Evolutionary conservation across 2,113 vertebrate genomes (phyloP).

Genomic region (Calypte anna): DNA sequence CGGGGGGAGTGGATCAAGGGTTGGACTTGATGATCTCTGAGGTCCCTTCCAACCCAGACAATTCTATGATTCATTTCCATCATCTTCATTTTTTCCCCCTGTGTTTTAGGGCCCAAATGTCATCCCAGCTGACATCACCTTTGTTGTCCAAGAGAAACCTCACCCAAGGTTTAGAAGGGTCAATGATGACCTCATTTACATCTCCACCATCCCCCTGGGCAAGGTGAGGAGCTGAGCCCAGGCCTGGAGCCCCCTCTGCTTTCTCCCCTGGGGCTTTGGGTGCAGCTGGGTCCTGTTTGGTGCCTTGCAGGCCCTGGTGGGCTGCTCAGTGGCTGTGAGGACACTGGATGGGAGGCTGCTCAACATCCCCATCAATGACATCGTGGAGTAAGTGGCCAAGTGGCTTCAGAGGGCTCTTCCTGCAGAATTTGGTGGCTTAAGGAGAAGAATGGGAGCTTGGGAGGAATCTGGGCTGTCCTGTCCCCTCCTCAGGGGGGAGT

Average conservation of each 20-base stretch:
- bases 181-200: conserved; percentile 80
- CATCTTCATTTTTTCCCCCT: neutral
- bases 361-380: conserved; percentile 90
- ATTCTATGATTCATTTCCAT: neutral
- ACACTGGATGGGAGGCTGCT: conserved; percentile 90
- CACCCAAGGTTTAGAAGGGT: conserved; percentile 83
- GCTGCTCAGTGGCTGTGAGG: conserved; percentile 85
- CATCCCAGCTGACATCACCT: conserved; percentile 92
- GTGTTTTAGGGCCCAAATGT: conserved; percentile 85
- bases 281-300: fast-evolving
- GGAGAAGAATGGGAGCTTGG: fast-evolving
- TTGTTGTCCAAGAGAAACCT: conserved; percentile 87
- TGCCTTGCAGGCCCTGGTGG: conserved; percentile 84
- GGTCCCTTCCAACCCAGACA: too few species aligned
- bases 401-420: neutral
- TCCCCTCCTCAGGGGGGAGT: neutral
- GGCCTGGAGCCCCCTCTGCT: fast-evolving
- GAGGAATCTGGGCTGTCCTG: neutral
- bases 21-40: too few species aligned
- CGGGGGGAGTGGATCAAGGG: too few species aligned
- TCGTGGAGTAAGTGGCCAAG: conserved; percentile 85
- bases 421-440: too few species aligned
- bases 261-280: too few species aligned
- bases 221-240: conserved; percentile 75
- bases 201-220: conserved; percentile 77